Evolutionary conservation across 2,113 vertebrate species (phyloP).

Genomic region (Microtus oregoni): DNA sequence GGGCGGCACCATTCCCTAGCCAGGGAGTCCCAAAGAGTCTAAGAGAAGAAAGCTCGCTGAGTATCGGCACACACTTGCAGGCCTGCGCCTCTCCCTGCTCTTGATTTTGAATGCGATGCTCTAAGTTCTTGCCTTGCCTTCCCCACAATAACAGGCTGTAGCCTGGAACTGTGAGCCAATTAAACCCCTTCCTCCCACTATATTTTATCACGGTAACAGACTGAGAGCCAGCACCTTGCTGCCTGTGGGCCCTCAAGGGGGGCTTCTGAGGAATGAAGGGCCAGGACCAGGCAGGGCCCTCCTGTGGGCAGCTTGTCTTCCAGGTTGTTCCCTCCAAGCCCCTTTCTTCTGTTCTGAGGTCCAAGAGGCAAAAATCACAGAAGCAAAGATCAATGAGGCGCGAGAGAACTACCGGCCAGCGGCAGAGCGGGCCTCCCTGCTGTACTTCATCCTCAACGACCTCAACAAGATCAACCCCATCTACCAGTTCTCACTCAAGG

Average conservation of each 20-base stretch:
- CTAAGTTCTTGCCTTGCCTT: not conserved
- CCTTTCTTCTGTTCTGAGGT: constrained; percentile 75
- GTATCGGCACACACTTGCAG: not conserved
- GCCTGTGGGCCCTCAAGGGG: too few relatives aligned
- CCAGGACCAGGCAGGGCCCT: not conserved
- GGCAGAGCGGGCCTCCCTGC: constrained; percentile 83
- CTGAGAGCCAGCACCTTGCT: too few relatives aligned
- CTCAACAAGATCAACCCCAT: constrained; percentile 89
- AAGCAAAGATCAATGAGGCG: constrained; percentile 84
- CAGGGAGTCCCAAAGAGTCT: not conserved
- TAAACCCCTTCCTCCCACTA: not conserved
- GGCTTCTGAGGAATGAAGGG: not conserved
- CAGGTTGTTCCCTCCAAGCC: not conserved
- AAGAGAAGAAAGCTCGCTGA: not conserved
- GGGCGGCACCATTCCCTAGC: not conserved
- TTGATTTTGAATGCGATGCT: not conserved
- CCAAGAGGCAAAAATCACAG: constrained; percentile 86
- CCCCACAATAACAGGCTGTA: not conserved
- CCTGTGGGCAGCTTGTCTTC: not conserved
- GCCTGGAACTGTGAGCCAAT: not conserved
- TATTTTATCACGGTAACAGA: not conserved
- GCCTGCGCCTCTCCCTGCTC: not conserved
- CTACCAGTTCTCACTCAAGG: constrained; percentile 91
- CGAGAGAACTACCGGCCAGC: constrained; percentile 86
- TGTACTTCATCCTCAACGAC: constrained; percentile 90